Percentiles rank a stretch among this genome's conserved stretches.
phyloP scores from a whole-genome alignment of 2,797 vertebrate species.

The Chelonia mydas region DNA sequence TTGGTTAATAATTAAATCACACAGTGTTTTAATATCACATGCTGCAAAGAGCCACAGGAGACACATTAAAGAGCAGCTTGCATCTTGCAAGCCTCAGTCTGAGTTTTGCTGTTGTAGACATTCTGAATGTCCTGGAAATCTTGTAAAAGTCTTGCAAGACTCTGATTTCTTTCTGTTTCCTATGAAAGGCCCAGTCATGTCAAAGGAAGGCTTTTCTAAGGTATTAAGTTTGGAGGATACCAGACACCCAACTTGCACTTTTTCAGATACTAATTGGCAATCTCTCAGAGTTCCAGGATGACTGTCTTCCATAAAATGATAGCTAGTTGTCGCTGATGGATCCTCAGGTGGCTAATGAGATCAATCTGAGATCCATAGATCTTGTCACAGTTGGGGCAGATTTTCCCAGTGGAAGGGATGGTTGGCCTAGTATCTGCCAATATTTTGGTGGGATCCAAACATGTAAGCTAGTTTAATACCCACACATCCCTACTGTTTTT shows the following conservation, averaged over 20 bases:
- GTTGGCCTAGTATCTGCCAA: neutral
- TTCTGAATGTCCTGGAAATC: neutral
- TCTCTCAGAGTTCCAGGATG: neutral
- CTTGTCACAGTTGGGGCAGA: neutral
- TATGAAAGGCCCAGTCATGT: neutral
- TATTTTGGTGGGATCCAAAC: conserved; percentile 14
- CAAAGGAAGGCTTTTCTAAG: neutral
- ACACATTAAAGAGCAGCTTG: too few relatives aligned
- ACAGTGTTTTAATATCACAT: neutral
- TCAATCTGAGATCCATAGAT: neutral
- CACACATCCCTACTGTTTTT: neutral
- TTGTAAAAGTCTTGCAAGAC: neutral
- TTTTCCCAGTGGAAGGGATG: neutral
- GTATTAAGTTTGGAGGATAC: neutral
- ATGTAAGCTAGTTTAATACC: neutral
- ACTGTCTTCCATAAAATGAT: neutral
- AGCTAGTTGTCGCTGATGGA: neutral
- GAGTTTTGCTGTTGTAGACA: neutral
- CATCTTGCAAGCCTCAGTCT: neutral
- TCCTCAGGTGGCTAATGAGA: neutral
- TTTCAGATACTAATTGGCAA: neutral
- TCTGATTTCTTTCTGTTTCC: neutral
- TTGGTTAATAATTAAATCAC: too few relatives aligned
- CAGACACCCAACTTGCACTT: neutral
- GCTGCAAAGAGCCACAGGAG: neutral